Evolutionary conservation across 2,888 invertebrate species (phyloP).

Genomic region (Anorthoa munda): DNA sequence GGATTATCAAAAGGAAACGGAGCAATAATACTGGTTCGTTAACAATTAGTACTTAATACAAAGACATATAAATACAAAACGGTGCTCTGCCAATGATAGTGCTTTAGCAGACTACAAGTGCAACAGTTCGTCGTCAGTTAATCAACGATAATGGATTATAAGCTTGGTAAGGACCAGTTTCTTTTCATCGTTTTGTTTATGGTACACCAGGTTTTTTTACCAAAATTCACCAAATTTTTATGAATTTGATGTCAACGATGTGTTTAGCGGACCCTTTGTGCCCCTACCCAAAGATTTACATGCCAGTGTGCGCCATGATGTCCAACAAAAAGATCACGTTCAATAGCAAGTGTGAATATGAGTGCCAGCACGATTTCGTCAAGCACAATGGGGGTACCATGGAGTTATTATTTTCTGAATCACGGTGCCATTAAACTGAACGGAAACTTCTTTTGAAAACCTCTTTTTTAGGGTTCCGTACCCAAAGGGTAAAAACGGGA

Average conservation of each 20-base stretch:
- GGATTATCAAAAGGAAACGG: conserved; percentile 78
- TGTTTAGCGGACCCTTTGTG: conserved; percentile 69
- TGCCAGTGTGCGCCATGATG: conserved; percentile 83
- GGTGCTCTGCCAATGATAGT: conserved; percentile 60
- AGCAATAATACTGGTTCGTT: conserved; percentile 69
- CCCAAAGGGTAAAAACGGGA: too few species aligned
- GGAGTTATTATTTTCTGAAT: conserved; percentile 37
- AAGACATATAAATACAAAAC: conserved; percentile 73
- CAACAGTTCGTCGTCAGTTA: conserved; percentile 38
- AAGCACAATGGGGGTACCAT: conserved; percentile 37
- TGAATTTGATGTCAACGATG: conserved; percentile 51
- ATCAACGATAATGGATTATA: conserved; percentile 68
- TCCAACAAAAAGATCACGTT: conserved; percentile 76
- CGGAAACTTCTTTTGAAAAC: conserved; percentile 23
- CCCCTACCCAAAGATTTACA: conserved; percentile 82
- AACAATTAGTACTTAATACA: conserved; percentile 62
- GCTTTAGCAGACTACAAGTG: conserved; percentile 32
- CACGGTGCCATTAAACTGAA: conserved; percentile 28
- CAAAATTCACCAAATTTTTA: conserved; percentile 12
- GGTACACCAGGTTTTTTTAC: conserved; percentile 15
- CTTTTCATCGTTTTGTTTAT: conserved; percentile 22
- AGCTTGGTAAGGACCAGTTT: conserved; percentile 73
- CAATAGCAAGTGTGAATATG: conserved; percentile 83
- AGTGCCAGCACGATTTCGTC: conserved; percentile 74
- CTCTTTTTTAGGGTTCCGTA: too few species aligned